These are phyloP conservation scores for Nemotelus pantherinus DNA, from an alignment of 2,888 invertebrate species.

Conservation along the genomic window DNA sequence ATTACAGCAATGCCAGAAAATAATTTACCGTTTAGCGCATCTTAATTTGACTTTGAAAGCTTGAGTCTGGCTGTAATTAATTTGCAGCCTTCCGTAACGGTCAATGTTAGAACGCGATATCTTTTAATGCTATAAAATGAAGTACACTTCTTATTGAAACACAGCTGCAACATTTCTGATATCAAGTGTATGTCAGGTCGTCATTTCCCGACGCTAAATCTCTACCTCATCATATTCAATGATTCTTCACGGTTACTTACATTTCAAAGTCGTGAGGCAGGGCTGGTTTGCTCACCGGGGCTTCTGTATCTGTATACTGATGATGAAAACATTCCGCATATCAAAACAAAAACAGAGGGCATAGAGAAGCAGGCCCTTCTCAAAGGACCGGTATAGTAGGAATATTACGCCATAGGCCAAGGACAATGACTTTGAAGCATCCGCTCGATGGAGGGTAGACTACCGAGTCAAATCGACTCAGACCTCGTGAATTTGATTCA, in stretches of 20 bases:
- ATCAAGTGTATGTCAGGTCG: too few species aligned
- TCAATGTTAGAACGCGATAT: too few species aligned
- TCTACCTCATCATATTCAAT: constrained; percentile 15
- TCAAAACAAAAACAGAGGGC: constrained; percentile 40
- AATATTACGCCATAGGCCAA: constrained; percentile 4
- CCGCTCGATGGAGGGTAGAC: constrained; percentile 19
- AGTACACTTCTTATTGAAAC: too few species aligned
- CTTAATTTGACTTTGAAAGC: too few species aligned
- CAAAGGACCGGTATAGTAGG: not conserved
- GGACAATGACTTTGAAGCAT: constrained; percentile 10
- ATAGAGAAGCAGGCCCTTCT: not conserved
- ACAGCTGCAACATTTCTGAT: too few species aligned
- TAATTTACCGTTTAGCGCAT: too few species aligned
- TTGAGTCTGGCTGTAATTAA: too few species aligned
- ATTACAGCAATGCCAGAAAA: too few species aligned
- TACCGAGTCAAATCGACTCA: constrained; percentile 25
- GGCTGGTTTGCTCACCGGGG: constrained; percentile 28
- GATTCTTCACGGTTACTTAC: constrained; percentile 44
- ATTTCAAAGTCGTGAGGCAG: constrained; percentile 36
- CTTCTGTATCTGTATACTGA: constrained; percentile 5
- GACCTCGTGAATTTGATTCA: constrained; percentile 15
- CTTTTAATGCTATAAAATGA: too few species aligned
- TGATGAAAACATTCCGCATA: constrained; percentile 16
- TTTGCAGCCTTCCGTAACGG: too few species aligned
- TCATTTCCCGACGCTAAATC: not conserved